Conservation (phyloP, 1,140 invertebrate genomes). For the Popillia japonica region DNA sequence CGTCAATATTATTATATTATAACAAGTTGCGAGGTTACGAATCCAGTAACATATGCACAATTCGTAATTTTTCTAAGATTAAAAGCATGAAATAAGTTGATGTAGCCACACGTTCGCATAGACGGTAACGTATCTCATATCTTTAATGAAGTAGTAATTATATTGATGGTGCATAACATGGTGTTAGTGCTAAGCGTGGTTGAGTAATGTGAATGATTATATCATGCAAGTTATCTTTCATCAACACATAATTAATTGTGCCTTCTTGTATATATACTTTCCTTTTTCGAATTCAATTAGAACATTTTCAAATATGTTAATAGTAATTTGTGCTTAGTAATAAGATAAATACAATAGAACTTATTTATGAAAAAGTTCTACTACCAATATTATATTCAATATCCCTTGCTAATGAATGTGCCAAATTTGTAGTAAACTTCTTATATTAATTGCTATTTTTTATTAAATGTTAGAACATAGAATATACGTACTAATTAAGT, state of each 20-base stretch:
- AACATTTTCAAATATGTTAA: slow-evolving; percentile 6
- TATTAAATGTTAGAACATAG: no score
- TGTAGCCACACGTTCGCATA: no score
- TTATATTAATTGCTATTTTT: no score
- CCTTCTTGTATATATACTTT: not conserved
- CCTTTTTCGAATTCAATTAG: not conserved
- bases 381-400: no score
- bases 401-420: no score
- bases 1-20: no score
- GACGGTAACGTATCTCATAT: not conserved
- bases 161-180: not conserved
- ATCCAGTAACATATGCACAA: no score
- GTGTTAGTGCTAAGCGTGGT: not conserved
- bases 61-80: not conserved
- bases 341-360: no score
- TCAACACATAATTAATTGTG: not conserved
- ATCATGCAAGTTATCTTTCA: slow-evolving; percentile 3
- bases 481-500: no score
- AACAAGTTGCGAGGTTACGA: no score
- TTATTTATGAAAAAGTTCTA: no score
- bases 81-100: not conserved
- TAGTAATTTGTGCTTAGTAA: not conserved
- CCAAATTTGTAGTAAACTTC: no score
- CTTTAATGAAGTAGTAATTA: not conserved
- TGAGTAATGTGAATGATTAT: slow-evolving; percentile 2